Conservation (phyloP, 2,888 invertebrate species). For the Apamea anceps region DNA sequence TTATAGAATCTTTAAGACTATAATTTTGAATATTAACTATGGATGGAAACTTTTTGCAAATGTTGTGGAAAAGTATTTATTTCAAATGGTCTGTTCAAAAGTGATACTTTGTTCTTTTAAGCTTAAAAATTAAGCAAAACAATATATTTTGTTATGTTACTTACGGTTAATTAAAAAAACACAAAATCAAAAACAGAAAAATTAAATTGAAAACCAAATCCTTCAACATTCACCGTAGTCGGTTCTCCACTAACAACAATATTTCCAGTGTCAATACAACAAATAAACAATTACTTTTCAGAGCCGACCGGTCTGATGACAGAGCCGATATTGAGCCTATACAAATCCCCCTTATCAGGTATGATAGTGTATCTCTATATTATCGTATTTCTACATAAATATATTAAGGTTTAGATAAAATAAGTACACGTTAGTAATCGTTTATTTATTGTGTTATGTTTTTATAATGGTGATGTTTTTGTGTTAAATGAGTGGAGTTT, state of each 20-base stretch:
- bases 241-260: slow-evolving; percentile 7
- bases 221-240: slow-evolving; percentile 49
- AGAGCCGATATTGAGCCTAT: slow-evolving; percentile 88
- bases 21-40: not conserved
- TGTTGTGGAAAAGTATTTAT: not conserved
- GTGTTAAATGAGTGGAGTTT: not conserved
- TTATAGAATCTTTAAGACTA: not conserved
- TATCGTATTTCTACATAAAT: slow-evolving; percentile 35
- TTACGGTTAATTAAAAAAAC: not conserved
- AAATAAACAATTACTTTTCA: slow-evolving; percentile 79
- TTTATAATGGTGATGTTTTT: slow-evolving; percentile 6
- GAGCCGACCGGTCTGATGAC: slow-evolving; percentile 86
- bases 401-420: slow-evolving; percentile 52
- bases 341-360: slow-evolving; percentile 89
- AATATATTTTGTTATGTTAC: not conserved
- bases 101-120: not conserved
- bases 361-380: slow-evolving; percentile 64
- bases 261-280: slow-evolving; percentile 48
- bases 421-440: slow-evolving; percentile 28
- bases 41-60: not conserved
- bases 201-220: not conserved
- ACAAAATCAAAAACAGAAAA: not conserved
- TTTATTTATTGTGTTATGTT: slow-evolving; percentile 26
- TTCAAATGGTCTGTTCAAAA: not conserved
- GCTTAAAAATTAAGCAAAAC: not conserved